Conservation (phyloP, 2,113 vertebrate species). For the Chamaetylas fuelleborni region DNA sequence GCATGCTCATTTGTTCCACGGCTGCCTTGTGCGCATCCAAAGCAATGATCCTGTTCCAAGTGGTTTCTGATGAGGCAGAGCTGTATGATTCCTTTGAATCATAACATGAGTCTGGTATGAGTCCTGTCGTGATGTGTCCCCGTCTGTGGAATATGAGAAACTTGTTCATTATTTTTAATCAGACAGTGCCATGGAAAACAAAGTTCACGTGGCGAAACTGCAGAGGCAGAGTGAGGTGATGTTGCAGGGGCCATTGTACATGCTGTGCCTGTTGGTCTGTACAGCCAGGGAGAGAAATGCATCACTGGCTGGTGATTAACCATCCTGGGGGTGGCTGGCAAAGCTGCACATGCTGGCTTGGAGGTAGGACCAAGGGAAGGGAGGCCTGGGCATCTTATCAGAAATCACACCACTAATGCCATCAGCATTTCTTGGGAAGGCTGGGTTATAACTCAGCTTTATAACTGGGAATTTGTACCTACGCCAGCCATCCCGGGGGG, state of each 20-base stretch:
- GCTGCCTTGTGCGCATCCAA: neutral
- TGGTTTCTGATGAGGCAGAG: constrained; percentile 40
- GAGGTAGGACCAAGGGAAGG: neutral
- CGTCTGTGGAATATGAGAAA: constrained; percentile 35
- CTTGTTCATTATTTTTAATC: constrained; percentile 19
- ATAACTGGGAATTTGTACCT: constrained; percentile 63
- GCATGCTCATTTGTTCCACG: neutral
- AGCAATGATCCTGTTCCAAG: constrained; percentile 11
- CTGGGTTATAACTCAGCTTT: constrained; percentile 63
- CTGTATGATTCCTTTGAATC: constrained; percentile 8
- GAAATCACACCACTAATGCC: neutral
- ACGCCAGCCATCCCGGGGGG: constrained; percentile 59
- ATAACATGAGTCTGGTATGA: constrained; percentile 40
- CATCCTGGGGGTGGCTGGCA: neutral
- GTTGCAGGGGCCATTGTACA: neutral
- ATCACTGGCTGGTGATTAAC: neutral
- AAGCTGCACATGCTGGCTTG: neutral
- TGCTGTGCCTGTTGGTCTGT: neutral
- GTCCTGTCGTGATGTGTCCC: neutral
- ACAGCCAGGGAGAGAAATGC: neutral
- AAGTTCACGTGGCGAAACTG: neutral
- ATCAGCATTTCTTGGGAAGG: constrained; percentile 35
- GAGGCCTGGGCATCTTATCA: neutral
- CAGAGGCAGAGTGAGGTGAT: neutral
- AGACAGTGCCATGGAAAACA: neutral